Conservation (phyloP, 2,888 invertebrate genomes). For the Eilema depressum region DNA sequence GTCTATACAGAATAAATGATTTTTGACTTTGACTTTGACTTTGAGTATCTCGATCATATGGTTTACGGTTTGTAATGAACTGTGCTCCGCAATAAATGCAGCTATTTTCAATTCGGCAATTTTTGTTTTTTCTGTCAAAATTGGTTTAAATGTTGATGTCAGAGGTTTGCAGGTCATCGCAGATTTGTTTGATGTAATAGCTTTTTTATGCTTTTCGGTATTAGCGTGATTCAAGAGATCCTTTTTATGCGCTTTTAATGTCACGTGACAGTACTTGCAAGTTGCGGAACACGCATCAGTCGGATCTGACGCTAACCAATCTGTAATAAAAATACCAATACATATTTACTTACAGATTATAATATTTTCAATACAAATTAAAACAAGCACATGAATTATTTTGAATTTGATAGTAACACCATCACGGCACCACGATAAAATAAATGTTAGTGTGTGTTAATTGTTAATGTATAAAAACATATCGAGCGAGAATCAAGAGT, state of each 20-base stretch:
- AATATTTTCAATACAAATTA: conserved; percentile 5
- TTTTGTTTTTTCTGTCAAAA: conserved; percentile 32
- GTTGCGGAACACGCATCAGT: conserved; percentile 28
- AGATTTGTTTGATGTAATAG: conserved; percentile 17
- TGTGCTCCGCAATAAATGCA: conserved; percentile 39
- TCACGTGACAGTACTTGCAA: conserved; percentile 42
- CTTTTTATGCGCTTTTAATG: conserved; percentile 51
- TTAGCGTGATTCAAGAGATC: conserved; percentile 47
- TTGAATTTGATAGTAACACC: neutral
- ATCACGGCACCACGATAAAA: neutral
- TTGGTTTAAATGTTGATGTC: conserved; percentile 24
- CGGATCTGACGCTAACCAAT: conserved; percentile 37
- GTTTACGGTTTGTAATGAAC: conserved; percentile 34
- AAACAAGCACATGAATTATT: neutral
- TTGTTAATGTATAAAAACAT: too few species aligned
- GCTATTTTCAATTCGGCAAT: conserved; percentile 42
- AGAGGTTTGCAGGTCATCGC: conserved; percentile 22
- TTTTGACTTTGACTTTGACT: too few species aligned
- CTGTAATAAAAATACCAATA: conserved; percentile 21
- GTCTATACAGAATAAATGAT: too few species aligned
- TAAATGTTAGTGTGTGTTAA: too few species aligned
- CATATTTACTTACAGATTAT: too few species aligned
- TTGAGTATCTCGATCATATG: conserved; percentile 36
- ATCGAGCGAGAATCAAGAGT: too few species aligned
- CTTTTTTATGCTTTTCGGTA: conserved; percentile 50